phyloP scores from a whole-genome alignment of 2,888 invertebrate genomes.

The Odontocolon sp. region DNA sequence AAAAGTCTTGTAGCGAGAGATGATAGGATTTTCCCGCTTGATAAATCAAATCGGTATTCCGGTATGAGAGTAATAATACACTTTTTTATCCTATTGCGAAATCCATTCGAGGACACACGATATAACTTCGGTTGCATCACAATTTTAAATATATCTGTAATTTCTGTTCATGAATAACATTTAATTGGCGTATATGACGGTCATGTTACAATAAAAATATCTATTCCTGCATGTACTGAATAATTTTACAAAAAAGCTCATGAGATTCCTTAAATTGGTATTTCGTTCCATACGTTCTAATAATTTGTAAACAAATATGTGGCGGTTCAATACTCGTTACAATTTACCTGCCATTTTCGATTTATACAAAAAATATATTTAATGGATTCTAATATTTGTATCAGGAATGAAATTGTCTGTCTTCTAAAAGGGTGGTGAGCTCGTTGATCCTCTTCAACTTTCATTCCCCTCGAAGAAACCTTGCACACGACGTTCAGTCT shows the following conservation, averaged over 20 bases:
- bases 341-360: neutral
- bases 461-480: neutral
- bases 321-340: too few species aligned
- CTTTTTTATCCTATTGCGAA: constrained; percentile 56
- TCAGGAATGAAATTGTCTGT: constrained; percentile 6
- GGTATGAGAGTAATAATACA: constrained; percentile 70
- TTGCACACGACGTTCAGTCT: neutral
- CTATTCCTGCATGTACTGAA: too few species aligned
- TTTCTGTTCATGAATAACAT: too few species aligned
- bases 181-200: too few species aligned
- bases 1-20: constrained; percentile 78
- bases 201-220: too few species aligned
- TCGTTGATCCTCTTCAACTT: constrained; percentile 28
- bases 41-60: constrained; percentile 78
- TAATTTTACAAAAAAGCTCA: too few species aligned
- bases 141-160: too few species aligned
- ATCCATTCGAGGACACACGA: neutral
- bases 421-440: neutral
- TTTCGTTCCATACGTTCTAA: too few species aligned
- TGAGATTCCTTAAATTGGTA: too few species aligned
- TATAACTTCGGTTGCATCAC: constrained; percentile 54
- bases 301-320: too few species aligned
- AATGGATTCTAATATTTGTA: neutral
- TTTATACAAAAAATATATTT: neutral
- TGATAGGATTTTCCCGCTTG: constrained; percentile 78